Percentiles rank a stretch among this genome's conserved stretches.
These are phyloP conservation scores for Bombylius discolor DNA, from an alignment of 2,888 invertebrate genomes.

Conservation along the genomic window DNA sequence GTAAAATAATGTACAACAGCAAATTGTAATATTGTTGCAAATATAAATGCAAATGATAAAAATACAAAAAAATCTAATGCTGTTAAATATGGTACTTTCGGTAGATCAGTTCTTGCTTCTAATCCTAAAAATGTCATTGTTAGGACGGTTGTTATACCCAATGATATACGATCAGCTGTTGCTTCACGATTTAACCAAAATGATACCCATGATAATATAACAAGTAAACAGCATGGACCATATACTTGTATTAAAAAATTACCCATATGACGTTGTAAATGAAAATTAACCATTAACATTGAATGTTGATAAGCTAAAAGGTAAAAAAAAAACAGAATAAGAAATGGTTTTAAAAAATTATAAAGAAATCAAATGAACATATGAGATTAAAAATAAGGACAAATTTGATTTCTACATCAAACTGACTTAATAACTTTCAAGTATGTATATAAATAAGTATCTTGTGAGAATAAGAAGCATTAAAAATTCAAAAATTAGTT, in stretches of 20 bases:
- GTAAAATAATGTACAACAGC: constrained; percentile 77
- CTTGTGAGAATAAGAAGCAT: no score
- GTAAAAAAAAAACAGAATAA: neutral
- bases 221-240: constrained; percentile 68
- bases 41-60: constrained; percentile 65
- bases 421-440: no score
- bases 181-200: constrained; percentile 78
- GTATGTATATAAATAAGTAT: no score
- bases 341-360: no score
- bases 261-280: constrained; percentile 70
- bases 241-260: constrained; percentile 78
- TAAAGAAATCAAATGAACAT: no score
- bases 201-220: constrained; percentile 78
- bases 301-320: constrained; percentile 48
- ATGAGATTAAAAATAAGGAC: no score
- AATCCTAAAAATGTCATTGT: constrained; percentile 75
- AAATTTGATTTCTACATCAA: no score
- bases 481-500: no score
- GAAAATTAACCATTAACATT: constrained; percentile 61
- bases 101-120: constrained; percentile 66
- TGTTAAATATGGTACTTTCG: constrained; percentile 77
- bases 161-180: constrained; percentile 63
- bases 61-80: constrained; percentile 75
- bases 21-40: constrained; percentile 69
- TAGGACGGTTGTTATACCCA: constrained; percentile 71